Percentiles rank a stretch among this genome's conserved stretches.
phyloP scores from a whole-genome alignment of 30 jellyfish, hydroid and myxozoan genomes.

The Turritopsis dohrnii region DNA sequence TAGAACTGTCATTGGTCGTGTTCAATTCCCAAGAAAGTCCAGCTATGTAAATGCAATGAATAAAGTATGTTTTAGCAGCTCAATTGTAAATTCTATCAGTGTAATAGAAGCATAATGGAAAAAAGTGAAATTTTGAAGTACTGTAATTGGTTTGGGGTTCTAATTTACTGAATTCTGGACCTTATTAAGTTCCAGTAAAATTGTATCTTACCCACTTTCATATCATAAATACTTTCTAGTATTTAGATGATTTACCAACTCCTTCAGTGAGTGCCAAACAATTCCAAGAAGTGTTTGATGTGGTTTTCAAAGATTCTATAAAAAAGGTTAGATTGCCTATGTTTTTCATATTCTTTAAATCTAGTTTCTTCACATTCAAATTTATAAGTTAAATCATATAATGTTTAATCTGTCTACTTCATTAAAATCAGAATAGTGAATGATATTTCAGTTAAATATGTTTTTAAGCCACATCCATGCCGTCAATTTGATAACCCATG shows the following conservation, averaged over 20 bases:
- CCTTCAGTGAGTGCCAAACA: constrained; percentile 48
- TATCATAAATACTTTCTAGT: constrained; percentile 28
- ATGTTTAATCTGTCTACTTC: no score
- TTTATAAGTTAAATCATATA: no score
- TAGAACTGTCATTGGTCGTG: constrained; percentile 33
- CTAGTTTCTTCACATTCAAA: no score
- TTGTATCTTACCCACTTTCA: background rate
- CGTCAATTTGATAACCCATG: constrained; percentile 40
- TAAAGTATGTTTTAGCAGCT: constrained; percentile 51
- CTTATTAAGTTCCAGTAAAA: no score
- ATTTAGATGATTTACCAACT: constrained; percentile 34
- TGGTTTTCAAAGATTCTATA: constrained; percentile 71
- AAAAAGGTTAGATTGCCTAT: constrained; percentile 74
- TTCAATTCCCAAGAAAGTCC: constrained; percentile 59
- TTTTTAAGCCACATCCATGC: constrained; percentile 67
- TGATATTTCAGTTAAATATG: no score
- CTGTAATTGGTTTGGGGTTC: background rate
- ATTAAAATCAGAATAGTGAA: no score
- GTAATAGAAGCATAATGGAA: no score
- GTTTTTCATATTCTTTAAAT: no score
- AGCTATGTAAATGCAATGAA: constrained; percentile 59
- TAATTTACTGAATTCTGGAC: background rate
- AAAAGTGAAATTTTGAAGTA: no score
- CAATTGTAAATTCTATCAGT: no score
- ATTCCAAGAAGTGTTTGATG: constrained; percentile 75